These are phyloP conservation scores for Odocoileus hemionus DNA, from an alignment of 2,113 vertebrate species.

Conservation along the genomic window DNA sequence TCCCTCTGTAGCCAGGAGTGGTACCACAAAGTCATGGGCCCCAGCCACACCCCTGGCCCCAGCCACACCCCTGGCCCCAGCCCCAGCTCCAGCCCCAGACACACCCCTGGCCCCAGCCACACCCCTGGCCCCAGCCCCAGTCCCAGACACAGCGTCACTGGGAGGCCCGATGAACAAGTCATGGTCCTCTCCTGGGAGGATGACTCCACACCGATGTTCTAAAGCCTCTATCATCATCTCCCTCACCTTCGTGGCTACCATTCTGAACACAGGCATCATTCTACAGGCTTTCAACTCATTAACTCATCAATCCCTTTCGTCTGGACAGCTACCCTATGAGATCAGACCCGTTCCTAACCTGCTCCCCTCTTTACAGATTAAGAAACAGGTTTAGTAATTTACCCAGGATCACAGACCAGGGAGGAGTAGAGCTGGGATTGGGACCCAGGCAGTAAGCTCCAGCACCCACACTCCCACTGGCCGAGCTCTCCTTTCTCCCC, in stretches of 20 bases:
- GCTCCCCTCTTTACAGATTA: not conserved
- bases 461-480: not conserved
- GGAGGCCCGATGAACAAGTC: not conserved
- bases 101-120: not conserved
- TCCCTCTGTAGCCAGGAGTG: not conserved
- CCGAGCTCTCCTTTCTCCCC: not conserved
- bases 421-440: not conserved
- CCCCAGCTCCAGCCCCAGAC: too few species aligned
- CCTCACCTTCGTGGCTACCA: rapidly evolving
- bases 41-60: not conserved
- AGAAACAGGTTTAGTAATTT: not conserved
- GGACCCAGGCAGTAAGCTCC: not conserved
- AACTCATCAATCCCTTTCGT: not conserved
- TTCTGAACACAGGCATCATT: not conserved
- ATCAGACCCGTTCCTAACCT: not conserved
- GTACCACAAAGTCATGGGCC: not conserved
- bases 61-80: too few species aligned
- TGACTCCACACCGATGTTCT: not conserved
- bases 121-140: too few species aligned
- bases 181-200: not conserved
- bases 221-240: rapidly evolving
- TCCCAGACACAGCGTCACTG: not conserved
- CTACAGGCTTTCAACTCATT: not conserved
- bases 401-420: not conserved
- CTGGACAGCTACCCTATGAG: not conserved